Conservation (phyloP, 2,113 vertebrate species). For the Ailurus styani region DNA sequence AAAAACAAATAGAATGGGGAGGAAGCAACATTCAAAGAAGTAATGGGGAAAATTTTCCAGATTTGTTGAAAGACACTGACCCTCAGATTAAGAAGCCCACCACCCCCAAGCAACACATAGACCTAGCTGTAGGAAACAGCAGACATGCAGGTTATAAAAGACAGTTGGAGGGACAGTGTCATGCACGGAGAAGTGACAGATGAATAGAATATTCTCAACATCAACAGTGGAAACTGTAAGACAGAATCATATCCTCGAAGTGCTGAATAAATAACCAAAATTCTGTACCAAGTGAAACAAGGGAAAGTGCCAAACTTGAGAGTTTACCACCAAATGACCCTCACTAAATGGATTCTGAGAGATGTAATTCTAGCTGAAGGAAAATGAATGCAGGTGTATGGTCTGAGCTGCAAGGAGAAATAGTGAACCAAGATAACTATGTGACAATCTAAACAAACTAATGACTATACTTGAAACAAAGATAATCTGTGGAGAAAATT, state of each 20-base stretch:
- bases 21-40: neutral
- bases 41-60: neutral
- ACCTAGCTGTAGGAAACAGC: neutral
- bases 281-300: neutral
- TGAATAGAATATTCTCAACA: neutral
- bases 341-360: neutral
- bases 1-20: neutral
- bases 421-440: neutral
- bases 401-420: neutral
- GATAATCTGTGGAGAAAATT: neutral
- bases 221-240: neutral
- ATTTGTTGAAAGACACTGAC: neutral
- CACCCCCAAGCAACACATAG: neutral
- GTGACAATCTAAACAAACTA: neutral
- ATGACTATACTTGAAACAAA: neutral
- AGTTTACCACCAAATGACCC: neutral
- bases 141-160: neutral
- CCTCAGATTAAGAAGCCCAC: neutral
- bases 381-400: neutral
- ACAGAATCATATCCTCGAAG: neutral
- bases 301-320: neutral
- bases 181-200: neutral
- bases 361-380: neutral
- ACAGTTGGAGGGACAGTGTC: neutral
- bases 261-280: neutral